These are phyloP conservation scores for Rhinophrynus dorsalis DNA, from an alignment of 2,797 vertebrate genomes.

Conservation along the genomic window DNA sequence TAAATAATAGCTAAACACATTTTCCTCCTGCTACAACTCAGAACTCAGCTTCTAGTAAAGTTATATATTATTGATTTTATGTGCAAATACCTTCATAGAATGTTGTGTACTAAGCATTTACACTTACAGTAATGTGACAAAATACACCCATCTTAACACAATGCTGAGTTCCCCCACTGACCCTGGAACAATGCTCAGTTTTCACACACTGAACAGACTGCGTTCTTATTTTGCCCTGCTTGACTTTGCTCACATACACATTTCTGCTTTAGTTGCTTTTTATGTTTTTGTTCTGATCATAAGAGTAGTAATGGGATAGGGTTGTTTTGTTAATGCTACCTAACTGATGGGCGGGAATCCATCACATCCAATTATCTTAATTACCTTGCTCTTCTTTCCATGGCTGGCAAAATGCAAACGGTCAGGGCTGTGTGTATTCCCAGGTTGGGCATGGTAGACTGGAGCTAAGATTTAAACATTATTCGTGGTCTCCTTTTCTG, in stretches of 20 bases:
- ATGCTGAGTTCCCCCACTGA: too few relatives aligned
- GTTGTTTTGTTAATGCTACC: not conserved
- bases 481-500: conserved; percentile 47
- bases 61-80: too few relatives aligned
- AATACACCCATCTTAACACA: too few relatives aligned
- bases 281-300: not conserved
- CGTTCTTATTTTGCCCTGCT: too few relatives aligned
- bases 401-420: conserved; percentile 29
- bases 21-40: too few relatives aligned
- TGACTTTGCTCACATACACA: not conserved
- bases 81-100: too few relatives aligned
- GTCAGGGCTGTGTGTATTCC: conserved; percentile 42
- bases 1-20: too few relatives aligned
- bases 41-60: too few relatives aligned
- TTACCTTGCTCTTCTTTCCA: conserved; percentile 22
- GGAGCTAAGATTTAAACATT: conserved; percentile 37
- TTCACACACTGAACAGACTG: too few relatives aligned
- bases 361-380: conserved; percentile 48
- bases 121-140: too few relatives aligned
- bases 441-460: conserved; percentile 31
- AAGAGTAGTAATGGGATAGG: not conserved
- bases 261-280: not conserved
- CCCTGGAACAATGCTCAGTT: too few relatives aligned
- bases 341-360: conserved; percentile 35
- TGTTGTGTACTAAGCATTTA: too few relatives aligned